phyloP scores from a whole-genome alignment of 2,113 vertebrate genomes.

The Tretioscincus oriximinensis region DNA sequence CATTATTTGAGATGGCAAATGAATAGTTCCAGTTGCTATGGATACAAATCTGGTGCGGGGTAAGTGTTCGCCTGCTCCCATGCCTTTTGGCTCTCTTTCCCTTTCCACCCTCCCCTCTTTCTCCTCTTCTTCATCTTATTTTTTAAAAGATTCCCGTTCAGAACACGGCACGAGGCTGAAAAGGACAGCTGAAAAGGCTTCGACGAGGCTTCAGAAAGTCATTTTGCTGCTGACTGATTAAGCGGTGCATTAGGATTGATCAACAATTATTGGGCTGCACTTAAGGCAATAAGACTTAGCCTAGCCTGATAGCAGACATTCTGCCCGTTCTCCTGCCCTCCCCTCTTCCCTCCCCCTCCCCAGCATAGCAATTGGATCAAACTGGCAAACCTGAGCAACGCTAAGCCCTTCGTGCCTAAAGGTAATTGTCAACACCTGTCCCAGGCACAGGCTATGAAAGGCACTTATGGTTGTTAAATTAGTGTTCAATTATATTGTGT shows the following conservation, averaged over 20 bases:
- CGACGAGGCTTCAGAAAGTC: conserved; percentile 28
- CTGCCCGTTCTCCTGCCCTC: background rate
- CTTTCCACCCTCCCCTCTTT: background rate
- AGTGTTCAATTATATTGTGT: too few species aligned
- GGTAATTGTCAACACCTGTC: background rate
- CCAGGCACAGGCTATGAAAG: background rate
- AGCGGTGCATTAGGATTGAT: conserved; percentile 3
- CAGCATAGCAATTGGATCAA: background rate
- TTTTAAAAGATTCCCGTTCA: background rate
- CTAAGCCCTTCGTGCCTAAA: background rate
- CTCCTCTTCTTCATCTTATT: background rate
- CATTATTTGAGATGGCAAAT: conserved; percentile 73
- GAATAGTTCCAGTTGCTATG: conserved; percentile 73
- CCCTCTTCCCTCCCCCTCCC: background rate
- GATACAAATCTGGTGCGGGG: conserved; percentile 61
- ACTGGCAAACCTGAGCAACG: background rate
- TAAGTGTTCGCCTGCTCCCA: conserved; percentile 61
- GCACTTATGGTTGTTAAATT: background rate
- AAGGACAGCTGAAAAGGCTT: conserved; percentile 21
- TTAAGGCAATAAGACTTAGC: conserved; percentile 2
- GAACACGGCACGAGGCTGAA: background rate
- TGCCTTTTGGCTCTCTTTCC: conserved; percentile 59
- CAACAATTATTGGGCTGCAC: conserved; percentile 34
- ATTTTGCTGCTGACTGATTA: conserved; percentile 33
- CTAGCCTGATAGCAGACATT: background rate